A percentile compares a stretch with the other conserved stretches of the same genome.
These are phyloP conservation scores for Caloenas nicobarica DNA, from an alignment of 2,113 vertebrate genomes.

Conservation along the genomic window DNA sequence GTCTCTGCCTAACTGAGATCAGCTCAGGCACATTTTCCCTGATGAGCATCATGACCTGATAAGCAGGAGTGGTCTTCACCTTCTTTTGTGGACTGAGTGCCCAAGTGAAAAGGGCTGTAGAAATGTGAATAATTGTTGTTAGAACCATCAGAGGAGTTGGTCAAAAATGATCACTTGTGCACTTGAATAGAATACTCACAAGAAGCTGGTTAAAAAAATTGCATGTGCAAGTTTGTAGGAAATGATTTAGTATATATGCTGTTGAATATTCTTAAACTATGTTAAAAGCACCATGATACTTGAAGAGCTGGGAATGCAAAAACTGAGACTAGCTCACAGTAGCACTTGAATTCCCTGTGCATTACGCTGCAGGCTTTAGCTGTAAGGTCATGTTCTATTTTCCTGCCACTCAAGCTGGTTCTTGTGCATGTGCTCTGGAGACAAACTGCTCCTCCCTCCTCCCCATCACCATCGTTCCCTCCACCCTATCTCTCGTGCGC, in stretches of 20 bases:
- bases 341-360: background rate
- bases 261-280: background rate
- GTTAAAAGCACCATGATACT: background rate
- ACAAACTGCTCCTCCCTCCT: rapidly evolving
- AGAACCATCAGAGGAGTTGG: background rate
- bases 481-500: background rate
- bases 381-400: background rate
- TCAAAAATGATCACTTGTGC: background rate
- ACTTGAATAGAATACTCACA: background rate
- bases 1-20: background rate
- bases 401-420: background rate
- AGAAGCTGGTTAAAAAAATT: background rate
- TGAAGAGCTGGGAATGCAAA: background rate
- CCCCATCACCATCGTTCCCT: background rate
- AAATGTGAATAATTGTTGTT: background rate
- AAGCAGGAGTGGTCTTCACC: background rate
- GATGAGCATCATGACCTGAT: background rate
- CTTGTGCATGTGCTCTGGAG: background rate
- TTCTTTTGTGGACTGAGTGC: rapidly evolving
- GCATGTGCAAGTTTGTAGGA: background rate
- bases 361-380: background rate
- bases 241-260: background rate
- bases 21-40: background rate
- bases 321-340: background rate
- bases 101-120: background rate